A percentile compares a stretch with the other conserved stretches of the same genome.
These are phyloP conservation scores for Pao palembangensis DNA, from an alignment of 2,113 vertebrate species.

Conservation along the genomic window DNA sequence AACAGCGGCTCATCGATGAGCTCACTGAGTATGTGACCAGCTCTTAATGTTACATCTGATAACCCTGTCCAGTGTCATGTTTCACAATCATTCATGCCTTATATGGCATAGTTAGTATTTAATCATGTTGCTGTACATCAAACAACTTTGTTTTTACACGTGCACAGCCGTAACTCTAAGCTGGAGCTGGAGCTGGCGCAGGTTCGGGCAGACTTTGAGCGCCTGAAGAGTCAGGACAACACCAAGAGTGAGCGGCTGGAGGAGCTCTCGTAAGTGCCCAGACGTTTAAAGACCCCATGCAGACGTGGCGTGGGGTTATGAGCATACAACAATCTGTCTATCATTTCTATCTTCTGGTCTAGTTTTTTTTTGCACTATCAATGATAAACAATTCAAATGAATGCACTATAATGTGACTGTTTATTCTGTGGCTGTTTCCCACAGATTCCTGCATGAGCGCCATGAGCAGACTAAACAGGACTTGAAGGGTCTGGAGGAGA, in stretches of 20 bases:
- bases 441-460: constrained; percentile 88
- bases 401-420: neutral
- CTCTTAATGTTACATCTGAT: neutral
- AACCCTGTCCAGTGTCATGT: neutral
- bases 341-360: too few species aligned
- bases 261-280: constrained; percentile 83
- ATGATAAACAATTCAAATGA: too few species aligned
- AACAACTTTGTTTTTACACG: neutral
- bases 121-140: neutral
- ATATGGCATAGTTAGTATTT: too few species aligned
- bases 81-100: too few species aligned
- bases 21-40: constrained; percentile 81
- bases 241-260: constrained; percentile 84
- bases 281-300: too few species aligned
- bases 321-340: too few species aligned
- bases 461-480: constrained; percentile 92
- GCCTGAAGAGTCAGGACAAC: constrained; percentile 84
- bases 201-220: constrained; percentile 82
- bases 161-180: constrained; percentile 83
- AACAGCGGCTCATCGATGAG: constrained; percentile 88
- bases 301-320: too few species aligned
- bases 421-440: constrained; percentile 7
- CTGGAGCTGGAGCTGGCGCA: constrained; percentile 85
- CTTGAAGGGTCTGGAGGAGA: constrained; percentile 91
- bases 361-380: too few species aligned